These are phyloP conservation scores for Acleris emargana DNA, from an alignment of 2,888 invertebrate genomes.

Conservation along the genomic window DNA sequence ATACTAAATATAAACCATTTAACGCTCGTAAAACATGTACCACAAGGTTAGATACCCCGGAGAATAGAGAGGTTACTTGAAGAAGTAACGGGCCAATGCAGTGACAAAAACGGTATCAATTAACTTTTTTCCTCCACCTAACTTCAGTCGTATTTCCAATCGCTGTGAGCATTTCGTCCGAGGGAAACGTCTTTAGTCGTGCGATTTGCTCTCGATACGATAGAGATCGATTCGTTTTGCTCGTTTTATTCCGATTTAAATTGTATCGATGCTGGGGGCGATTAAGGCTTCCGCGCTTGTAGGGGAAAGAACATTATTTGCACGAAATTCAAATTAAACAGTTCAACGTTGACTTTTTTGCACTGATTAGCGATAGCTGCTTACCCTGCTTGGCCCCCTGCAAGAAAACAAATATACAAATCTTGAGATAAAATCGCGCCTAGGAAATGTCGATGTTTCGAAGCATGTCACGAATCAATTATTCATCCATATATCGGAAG, in stretches of 20 bases:
- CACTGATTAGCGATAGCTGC: background rate
- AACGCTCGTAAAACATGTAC: conserved; percentile 48
- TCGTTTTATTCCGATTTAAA: conserved; percentile 79
- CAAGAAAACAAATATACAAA: background rate
- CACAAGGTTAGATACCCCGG: conserved; percentile 56
- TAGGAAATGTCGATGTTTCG: background rate
- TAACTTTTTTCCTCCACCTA: conserved; percentile 67
- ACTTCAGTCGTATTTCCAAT: conserved; percentile 73
- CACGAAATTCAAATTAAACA: conserved; percentile 41
- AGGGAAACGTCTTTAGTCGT: conserved; percentile 74
- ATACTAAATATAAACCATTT: conserved; percentile 52
- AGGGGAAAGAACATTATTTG: conserved; percentile 64
- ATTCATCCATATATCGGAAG: no score
- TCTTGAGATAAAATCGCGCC: background rate
- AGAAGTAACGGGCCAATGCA: conserved; percentile 64
- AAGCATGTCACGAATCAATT: background rate
- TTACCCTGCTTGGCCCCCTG: background rate
- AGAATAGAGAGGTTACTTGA: conserved; percentile 68
- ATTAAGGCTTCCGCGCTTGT: conserved; percentile 71
- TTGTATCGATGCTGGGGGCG: conserved; percentile 77
- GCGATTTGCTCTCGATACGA: conserved; percentile 79
- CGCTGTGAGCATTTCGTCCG: conserved; percentile 66
- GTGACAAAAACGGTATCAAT: conserved; percentile 77
- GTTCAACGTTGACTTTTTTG: conserved; percentile 12
- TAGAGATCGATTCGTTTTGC: conserved; percentile 76